Percentiles rank a stretch among this genome's conserved stretches.
phyloP scores from a whole-genome alignment of 2,113 vertebrate genomes.

The Onychostruthus taczanowskii region DNA sequence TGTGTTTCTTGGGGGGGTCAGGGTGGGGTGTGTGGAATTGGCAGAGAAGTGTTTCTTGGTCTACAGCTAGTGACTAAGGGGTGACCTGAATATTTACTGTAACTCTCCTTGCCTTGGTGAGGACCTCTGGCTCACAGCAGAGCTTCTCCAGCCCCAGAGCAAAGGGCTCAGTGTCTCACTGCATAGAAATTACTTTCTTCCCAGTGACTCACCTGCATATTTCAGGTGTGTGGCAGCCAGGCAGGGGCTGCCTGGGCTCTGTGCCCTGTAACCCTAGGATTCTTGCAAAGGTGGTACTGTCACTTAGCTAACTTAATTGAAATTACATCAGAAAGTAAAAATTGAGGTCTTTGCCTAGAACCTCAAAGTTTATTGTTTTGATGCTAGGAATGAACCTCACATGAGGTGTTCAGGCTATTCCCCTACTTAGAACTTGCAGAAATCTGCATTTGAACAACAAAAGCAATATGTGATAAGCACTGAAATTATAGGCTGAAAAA shows the following conservation, averaged over 20 bases:
- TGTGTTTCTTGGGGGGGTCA: not conserved
- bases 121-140: not conserved
- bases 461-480: not conserved
- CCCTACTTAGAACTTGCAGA: not conserved
- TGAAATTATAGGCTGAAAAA: not conserved
- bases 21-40: not conserved
- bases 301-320: not conserved
- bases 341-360: not conserved
- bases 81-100: not conserved
- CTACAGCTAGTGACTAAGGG: not conserved
- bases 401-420: not conserved
- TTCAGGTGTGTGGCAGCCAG: not conserved
- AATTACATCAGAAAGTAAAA: not conserved
- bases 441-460: not conserved
- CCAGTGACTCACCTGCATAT: not conserved
- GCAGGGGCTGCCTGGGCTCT: not conserved
- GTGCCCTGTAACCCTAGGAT: not conserved
- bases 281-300: not conserved
- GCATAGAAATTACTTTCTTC: not conserved
- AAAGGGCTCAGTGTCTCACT: not conserved
- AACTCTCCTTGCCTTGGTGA: not conserved
- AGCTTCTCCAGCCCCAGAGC: not conserved
- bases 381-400: not conserved
- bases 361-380: not conserved
- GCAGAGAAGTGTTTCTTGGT: not conserved